A percentile compares a stretch with the other conserved stretches of the same genome.
Evolutionary conservation across 2,113 vertebrate genomes (phyloP).

Genomic region (zebrafish (Danio rerio)): GRCz12tu NC_133176.1:7973501-7974000

Average conservation of each 20-base stretch:
- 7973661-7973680: neutral
- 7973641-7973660: neutral
- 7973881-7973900: neutral
- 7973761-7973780: neutral
- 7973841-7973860: constrained; percentile 12
- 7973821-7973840: neutral
- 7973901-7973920: constrained; percentile 1
- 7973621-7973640: neutral
- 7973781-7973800: constrained; percentile 2
- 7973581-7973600: neutral
- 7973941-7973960: constrained; percentile 33
- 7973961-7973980: constrained; percentile 19
- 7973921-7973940: neutral
- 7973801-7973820: neutral
- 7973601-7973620: neutral
- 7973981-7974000: constrained; percentile 38
- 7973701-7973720: neutral
- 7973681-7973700: neutral
- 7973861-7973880: neutral
- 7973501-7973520: no score
- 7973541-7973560: no score
- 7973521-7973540: no score
- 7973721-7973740: constrained; percentile 17
- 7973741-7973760: neutral
- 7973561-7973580: neutral